phyloP scores from a whole-genome alignment of 2,888 invertebrate genomes.

The Hypsopygia costalis region DNA sequence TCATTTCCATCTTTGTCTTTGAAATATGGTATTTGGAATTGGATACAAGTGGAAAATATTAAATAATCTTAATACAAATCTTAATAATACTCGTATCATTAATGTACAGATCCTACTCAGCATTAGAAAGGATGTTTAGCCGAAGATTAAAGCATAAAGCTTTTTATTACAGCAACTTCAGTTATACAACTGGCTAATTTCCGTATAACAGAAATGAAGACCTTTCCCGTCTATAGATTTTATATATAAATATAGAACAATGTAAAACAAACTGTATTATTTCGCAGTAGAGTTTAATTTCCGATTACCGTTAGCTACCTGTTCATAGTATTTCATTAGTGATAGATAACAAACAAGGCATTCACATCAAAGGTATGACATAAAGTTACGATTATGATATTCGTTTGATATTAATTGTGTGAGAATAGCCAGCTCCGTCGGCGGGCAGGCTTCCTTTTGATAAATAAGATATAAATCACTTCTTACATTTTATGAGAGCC shows the following conservation, averaged over 20 bases:
- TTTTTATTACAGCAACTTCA: slow-evolving; percentile 20
- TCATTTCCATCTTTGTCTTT: no score
- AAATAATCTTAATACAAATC: no score
- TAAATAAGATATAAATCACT: slow-evolving; percentile 34
- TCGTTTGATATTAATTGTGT: slow-evolving; percentile 32
- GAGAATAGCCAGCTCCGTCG: not conserved
- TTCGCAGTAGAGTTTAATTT: not conserved
- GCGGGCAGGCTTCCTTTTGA: slow-evolving; percentile 19
- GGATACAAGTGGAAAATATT: no score
- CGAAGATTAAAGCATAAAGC: slow-evolving; percentile 20
- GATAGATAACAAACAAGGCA: slow-evolving; percentile 17
- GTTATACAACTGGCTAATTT: slow-evolving; percentile 24
- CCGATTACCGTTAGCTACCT: not conserved
- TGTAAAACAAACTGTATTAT: not conserved
- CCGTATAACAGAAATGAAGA: slow-evolving; percentile 14
- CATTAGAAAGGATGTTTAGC: slow-evolving; percentile 33
- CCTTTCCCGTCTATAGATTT: not conserved
- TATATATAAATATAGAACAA: not conserved
- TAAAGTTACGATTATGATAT: slow-evolving; percentile 34
- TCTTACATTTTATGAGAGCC: slow-evolving; percentile 22
- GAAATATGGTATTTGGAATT: no score
- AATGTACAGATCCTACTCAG: no score
- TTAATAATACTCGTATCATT: no score
- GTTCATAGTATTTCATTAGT: not conserved
- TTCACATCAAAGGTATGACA: slow-evolving; percentile 29